Evolutionary conservation across 2,797 vertebrate species (phyloP).

Genomic region (Neosalanx taihuensis): DNA sequence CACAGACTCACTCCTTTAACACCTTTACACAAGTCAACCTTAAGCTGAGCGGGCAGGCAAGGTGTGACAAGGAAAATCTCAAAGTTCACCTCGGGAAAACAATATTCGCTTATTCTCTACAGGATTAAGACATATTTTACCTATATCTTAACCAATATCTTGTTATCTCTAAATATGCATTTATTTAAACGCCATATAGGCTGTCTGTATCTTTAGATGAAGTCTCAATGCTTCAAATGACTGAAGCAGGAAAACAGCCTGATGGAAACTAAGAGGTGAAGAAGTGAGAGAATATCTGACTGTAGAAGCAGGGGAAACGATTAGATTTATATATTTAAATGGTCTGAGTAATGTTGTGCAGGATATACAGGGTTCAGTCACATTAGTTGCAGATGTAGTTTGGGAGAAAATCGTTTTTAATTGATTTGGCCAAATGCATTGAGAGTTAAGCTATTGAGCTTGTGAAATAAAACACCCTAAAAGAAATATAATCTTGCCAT

Average conservation of each 20-base stretch:
- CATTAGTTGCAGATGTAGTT: conserved; percentile 1
- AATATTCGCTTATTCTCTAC: background rate
- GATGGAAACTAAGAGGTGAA: no score
- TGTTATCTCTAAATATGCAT: no score
- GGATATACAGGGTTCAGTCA: background rate
- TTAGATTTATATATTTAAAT: conserved; percentile 81
- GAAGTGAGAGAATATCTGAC: conserved; percentile 13
- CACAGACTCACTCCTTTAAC: no score
- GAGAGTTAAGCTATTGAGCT: background rate
- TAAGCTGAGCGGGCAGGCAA: background rate
- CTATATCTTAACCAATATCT: no score
- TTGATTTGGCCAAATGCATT: background rate
- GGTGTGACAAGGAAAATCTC: background rate
- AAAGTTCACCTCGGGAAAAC: background rate
- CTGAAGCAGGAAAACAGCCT: background rate
- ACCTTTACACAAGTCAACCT: no score
- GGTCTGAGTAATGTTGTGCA: conserved; percentile 63
- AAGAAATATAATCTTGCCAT: background rate
- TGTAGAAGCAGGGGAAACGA: conserved; percentile 62
- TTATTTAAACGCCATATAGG: no score
- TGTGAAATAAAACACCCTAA: background rate
- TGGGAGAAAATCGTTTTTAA: background rate
- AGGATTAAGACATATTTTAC: background rate
- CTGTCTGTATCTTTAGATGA: background rate
- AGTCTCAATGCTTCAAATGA: background rate